Percentiles rank a stretch among this genome's conserved stretches.
These are phyloP conservation scores for Rhyzopertha dominica DNA, from an alignment of 1,140 invertebrate species.

Conservation along the genomic window DNA sequence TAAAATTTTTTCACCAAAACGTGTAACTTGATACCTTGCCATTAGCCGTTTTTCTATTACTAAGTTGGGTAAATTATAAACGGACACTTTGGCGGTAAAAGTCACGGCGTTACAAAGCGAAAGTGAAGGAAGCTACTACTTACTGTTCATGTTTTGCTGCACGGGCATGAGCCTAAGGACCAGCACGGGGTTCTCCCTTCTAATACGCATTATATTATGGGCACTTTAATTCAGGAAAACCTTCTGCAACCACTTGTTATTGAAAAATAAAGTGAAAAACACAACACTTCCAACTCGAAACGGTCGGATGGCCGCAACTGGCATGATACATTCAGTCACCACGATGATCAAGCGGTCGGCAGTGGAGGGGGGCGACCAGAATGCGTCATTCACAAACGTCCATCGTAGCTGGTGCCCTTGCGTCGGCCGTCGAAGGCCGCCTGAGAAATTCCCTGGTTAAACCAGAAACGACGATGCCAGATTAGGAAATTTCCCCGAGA, in stretches of 20 bases:
- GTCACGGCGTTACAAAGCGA: too few species aligned
- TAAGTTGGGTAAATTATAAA: too few species aligned
- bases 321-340: not conserved
- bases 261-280: not conserved
- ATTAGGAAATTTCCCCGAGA: too few species aligned
- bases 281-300: conserved; percentile 6
- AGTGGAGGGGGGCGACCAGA: conserved; percentile 7
- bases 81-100: too few species aligned
- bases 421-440: conserved; percentile 17
- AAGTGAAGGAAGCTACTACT: too few species aligned
- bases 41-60: too few species aligned
- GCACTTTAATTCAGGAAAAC: too few species aligned
- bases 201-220: conserved; percentile 62
- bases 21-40: too few species aligned
- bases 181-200: conserved; percentile 58
- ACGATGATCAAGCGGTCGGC: conserved; percentile 2
- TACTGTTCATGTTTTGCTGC: conserved; percentile 23
- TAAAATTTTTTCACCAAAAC: too few species aligned
- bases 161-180: conserved; percentile 56
- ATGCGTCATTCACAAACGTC: conserved; percentile 19
- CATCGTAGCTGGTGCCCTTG: conserved; percentile 12
- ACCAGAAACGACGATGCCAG: too few species aligned
- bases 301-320: not conserved
- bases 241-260: too few species aligned
- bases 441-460: conserved; percentile 12